Evolutionary conservation across 2,113 vertebrate genomes (phyloP).

Genomic region (Ciconia maguari): DNA sequence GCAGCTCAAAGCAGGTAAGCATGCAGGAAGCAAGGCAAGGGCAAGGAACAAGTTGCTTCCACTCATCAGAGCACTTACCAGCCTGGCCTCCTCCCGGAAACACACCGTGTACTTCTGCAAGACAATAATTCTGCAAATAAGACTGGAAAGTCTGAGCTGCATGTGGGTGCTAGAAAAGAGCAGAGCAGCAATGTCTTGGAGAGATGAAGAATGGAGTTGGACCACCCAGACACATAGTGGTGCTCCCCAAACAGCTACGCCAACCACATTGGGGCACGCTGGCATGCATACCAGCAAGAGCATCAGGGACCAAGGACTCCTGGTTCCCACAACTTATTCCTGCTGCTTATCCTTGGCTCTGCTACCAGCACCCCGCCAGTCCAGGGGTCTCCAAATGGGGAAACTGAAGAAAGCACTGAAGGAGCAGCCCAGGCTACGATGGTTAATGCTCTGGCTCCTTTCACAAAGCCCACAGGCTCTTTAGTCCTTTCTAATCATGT

Average conservation of each 20-base stretch:
- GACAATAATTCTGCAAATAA: conserved; percentile 44
- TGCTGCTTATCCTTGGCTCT: not conserved
- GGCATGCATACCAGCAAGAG: not conserved
- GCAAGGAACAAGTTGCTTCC: not conserved
- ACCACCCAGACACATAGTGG: not conserved
- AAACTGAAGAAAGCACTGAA: not conserved
- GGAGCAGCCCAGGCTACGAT: not conserved
- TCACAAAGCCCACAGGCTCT: not conserved
- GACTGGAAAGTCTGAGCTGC: conserved; percentile 19
- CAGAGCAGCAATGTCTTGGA: not conserved
- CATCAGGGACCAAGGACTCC: not conserved
- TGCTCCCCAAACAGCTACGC: not conserved
- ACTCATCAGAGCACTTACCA: conserved; percentile 14
- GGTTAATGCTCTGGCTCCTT: not conserved
- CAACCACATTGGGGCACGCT: rapidly evolving
- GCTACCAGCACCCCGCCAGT: not conserved
- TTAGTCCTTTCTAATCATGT: not conserved
- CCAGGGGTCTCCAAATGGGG: not conserved
- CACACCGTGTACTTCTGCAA: conserved; percentile 55
- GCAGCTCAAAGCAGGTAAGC: not conserved
- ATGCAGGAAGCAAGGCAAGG: not conserved
- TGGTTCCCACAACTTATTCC: not conserved
- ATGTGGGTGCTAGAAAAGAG: conserved; percentile 7
- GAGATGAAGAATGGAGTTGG: not conserved
- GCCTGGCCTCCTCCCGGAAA: conserved; percentile 40